A percentile compares a stretch with the other conserved stretches of the same genome.
These are phyloP conservation scores for Cremastobaeus sp. DNA, from an alignment of 2,888 invertebrate genomes.

Conservation along the genomic window DNA sequence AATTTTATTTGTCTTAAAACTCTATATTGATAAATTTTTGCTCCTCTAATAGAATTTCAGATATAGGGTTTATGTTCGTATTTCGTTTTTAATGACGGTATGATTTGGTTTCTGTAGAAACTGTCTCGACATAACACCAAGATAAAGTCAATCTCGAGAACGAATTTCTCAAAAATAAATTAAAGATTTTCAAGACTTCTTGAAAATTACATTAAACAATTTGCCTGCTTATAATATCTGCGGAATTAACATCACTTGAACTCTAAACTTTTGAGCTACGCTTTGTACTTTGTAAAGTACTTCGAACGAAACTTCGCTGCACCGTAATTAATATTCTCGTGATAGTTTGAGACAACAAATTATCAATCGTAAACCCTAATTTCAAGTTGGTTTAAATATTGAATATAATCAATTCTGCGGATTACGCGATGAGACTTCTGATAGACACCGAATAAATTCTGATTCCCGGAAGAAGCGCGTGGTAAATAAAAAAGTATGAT, in stretches of 20 bases:
- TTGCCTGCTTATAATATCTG: constrained; percentile 7
- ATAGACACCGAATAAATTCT: constrained; percentile 23
- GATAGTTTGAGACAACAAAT: constrained; percentile 11
- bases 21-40: constrained; percentile 11
- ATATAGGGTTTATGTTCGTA: constrained; percentile 8
- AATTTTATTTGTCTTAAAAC: constrained; percentile 9
- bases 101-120: constrained; percentile 1
- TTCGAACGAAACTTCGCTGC: constrained; percentile 8
- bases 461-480: constrained; percentile 5
- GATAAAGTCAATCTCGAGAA: too few relatives aligned
- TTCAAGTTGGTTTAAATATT: constrained; percentile 2
- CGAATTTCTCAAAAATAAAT: too few relatives aligned
- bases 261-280: constrained; percentile 20
- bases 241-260: constrained; percentile 17
- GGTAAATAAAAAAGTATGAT: constrained; percentile 28
- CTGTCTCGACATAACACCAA: background rate
- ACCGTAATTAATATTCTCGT: constrained; percentile 20
- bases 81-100: constrained; percentile 6
- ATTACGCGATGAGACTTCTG: constrained; percentile 7
- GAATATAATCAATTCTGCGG: constrained; percentile 7
- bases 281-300: too few relatives aligned
- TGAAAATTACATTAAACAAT: background rate
- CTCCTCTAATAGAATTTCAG: constrained; percentile 18
- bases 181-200: background rate
- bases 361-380: too few relatives aligned